Percentiles rank a stretch among this genome's conserved stretches.
phyloP scores from a whole-genome alignment of 2,888 invertebrate species.

The Punctoribates punctum region DNA sequence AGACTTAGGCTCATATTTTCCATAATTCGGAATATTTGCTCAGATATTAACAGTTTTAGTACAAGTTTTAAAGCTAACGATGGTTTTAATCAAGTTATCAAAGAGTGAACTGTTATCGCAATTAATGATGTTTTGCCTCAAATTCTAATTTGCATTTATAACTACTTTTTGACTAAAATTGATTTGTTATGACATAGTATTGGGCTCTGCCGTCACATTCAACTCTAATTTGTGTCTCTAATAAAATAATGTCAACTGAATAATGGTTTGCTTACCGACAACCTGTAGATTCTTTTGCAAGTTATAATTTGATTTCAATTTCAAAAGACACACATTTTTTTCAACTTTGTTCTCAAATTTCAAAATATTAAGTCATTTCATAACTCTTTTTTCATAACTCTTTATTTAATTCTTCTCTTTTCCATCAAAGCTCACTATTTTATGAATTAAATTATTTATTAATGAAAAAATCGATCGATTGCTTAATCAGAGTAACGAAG shows the following conservation, averaged over 20 bases:
- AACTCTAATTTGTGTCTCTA: background rate
- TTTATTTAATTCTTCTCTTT: too few species aligned
- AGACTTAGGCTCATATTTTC: too few species aligned
- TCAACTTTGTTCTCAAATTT: background rate
- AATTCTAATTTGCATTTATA: background rate
- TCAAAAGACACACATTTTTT: background rate
- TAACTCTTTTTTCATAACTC: too few species aligned
- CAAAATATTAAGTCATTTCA: too few species aligned
- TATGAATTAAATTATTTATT: too few species aligned
- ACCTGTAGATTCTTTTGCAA: background rate
- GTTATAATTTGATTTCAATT: background rate
- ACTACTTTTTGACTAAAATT: background rate
- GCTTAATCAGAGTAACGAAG: too few species aligned
- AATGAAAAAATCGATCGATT: too few species aligned
- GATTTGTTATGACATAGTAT: background rate
- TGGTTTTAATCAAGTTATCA: constrained; percentile 2
- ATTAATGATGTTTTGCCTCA: constrained; percentile 25
- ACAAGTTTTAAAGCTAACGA: background rate
- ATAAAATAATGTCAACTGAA: background rate
- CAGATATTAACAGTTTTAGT: background rate
- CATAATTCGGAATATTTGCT: background rate
- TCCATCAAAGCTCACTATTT: too few species aligned
- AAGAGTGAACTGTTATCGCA: background rate
- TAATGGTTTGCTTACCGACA: background rate
- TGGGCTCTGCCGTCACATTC: background rate